Evolutionary conservation across 2,888 invertebrate genomes (phyloP).

Genomic region (Pseudoips prasinana): DNA sequence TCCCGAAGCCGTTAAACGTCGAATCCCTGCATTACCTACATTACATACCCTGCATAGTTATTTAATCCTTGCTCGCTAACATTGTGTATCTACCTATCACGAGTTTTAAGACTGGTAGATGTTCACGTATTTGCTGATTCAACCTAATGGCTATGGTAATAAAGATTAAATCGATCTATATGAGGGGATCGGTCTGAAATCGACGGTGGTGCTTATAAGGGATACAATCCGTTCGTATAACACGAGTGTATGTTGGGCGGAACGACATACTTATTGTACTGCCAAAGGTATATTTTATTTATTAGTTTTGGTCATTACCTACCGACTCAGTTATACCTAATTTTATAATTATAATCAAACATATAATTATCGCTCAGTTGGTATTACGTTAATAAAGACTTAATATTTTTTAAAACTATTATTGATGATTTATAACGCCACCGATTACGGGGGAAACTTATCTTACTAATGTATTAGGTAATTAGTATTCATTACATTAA

Average conservation of each 20-base stretch:
- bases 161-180: slow-evolving; percentile 57
- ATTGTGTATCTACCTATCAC: slow-evolving; percentile 46
- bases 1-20: slow-evolving; percentile 78
- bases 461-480: too few relatives aligned
- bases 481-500: too few relatives aligned
- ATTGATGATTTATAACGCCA: too few relatives aligned
- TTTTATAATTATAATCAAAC: too few relatives aligned
- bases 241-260: slow-evolving; percentile 56
- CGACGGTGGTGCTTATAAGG: slow-evolving; percentile 61
- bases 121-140: slow-evolving; percentile 44
- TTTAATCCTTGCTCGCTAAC: slow-evolving; percentile 73
- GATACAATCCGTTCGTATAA: slow-evolving; percentile 63
- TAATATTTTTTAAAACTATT: too few relatives aligned
- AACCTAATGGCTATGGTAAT: slow-evolving; percentile 58
- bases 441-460: too few relatives aligned
- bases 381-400: too few relatives aligned
- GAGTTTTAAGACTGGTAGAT: slow-evolving; percentile 40
- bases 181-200: slow-evolving; percentile 48
- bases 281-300: slow-evolving; percentile 41
- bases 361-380: too few relatives aligned
- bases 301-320: slow-evolving; percentile 18
- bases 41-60: slow-evolving; percentile 73
- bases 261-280: slow-evolving; percentile 55
- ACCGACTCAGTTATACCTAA: too few relatives aligned
- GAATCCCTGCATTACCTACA: slow-evolving; percentile 77